A percentile compares a stretch with the other conserved stretches of the same genome.
These are phyloP conservation scores for Nasonovia ribisnigri DNA, from an alignment of 2,888 invertebrate species.

Conservation along the genomic window DNA sequence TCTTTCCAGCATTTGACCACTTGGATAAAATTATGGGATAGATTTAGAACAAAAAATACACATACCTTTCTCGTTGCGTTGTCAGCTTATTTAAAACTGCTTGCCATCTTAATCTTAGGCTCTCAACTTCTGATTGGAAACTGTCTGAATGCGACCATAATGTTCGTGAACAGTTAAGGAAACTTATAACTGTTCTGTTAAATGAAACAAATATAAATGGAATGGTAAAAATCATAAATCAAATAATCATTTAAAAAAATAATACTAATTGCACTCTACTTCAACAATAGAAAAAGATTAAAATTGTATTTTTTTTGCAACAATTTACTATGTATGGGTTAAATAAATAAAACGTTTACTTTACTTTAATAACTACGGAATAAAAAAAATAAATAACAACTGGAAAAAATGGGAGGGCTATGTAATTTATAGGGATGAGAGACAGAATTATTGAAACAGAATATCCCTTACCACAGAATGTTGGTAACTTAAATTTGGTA, in stretches of 20 bases:
- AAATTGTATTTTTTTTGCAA: neutral
- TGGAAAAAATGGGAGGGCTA: neutral
- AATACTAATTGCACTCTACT: neutral
- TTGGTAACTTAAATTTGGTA: too few species aligned
- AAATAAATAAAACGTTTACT: neutral
- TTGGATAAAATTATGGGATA: slow-evolving; percentile 48
- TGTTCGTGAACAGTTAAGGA: slow-evolving; percentile 60
- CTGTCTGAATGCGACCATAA: slow-evolving; percentile 60
- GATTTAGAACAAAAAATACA: slow-evolving; percentile 53
- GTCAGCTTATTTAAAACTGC: slow-evolving; percentile 58
- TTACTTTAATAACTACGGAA: neutral
- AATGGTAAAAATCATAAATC: neutral
- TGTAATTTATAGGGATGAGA: neutral
- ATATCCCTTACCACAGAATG: neutral
- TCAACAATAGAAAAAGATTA: neutral
- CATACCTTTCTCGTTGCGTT: slow-evolving; percentile 58
- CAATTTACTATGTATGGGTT: neutral
- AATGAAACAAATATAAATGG: slow-evolving; percentile 4
- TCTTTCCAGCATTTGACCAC: slow-evolving; percentile 47
- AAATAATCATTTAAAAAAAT: slow-evolving; percentile 8
- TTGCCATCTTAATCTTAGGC: slow-evolving; percentile 62
- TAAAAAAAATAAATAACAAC: neutral
- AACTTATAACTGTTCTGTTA: slow-evolving; percentile 63
- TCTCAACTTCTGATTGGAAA: slow-evolving; percentile 62
- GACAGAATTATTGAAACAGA: neutral